Percentiles rank a stretch among this genome's conserved stretches.
These are phyloP conservation scores for Stenchaetothrips biformis DNA, from an alignment of 2,888 invertebrate genomes.

Conservation along the genomic window DNA sequence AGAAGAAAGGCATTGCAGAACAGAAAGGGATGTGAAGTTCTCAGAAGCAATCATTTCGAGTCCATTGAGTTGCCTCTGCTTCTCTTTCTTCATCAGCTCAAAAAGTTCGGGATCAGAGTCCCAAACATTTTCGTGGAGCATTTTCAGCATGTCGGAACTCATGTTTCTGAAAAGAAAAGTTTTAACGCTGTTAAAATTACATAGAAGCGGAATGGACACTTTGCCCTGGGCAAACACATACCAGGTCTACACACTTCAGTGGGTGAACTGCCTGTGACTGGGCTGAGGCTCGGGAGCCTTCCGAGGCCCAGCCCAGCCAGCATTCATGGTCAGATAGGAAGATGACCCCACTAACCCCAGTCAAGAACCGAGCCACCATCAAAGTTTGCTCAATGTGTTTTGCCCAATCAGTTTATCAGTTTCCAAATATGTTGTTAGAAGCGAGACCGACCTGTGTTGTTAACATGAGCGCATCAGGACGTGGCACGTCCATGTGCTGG, in stretches of 20 bases:
- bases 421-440: constrained; percentile 16
- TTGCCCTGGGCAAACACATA: no score
- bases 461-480: no score
- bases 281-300: neutral
- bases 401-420: neutral
- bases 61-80: constrained; percentile 73
- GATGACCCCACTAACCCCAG: neutral
- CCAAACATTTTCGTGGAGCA: constrained; percentile 44
- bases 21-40: constrained; percentile 87
- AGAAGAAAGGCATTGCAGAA: constrained; percentile 84
- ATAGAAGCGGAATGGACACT: no score
- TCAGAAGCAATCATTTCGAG: constrained; percentile 97
- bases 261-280: neutral
- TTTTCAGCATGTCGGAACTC: neutral
- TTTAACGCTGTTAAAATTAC: no score
- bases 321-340: neutral
- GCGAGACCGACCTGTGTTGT: neutral
- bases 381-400: constrained; percentile 6
- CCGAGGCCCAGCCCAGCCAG: neutral
- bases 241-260: neutral
- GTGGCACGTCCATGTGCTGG: no score
- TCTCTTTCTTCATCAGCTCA: constrained; percentile 77
- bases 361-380: neutral
- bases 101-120: constrained; percentile 84
- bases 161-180: neutral